phyloP scores from a whole-genome alignment of 2,888 invertebrate species.

The Monoplex corrugatus region DNA sequence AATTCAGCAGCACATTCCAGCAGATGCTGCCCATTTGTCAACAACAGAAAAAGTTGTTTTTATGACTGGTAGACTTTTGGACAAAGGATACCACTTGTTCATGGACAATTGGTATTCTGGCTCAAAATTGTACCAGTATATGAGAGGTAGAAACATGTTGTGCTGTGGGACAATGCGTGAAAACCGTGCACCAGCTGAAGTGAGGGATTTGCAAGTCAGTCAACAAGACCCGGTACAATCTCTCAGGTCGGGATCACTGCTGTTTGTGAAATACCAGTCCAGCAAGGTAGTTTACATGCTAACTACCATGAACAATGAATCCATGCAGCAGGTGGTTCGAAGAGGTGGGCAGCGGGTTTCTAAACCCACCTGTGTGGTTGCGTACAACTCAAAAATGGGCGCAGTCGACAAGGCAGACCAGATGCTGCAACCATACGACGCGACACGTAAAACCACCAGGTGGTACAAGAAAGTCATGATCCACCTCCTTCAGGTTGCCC shows the following conservation, averaged over 20 bases:
- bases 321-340: background rate
- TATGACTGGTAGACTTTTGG: background rate
- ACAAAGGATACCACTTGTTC: background rate
- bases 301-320: background rate
- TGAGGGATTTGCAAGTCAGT: background rate
- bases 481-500: background rate
- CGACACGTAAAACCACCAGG: slow-evolving; percentile 31
- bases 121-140: background rate
- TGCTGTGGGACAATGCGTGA: slow-evolving; percentile 31
- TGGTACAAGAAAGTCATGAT: slow-evolving; percentile 42
- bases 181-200: background rate
- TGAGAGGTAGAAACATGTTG: background rate
- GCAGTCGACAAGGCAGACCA: background rate
- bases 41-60: background rate
- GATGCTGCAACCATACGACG: slow-evolving; percentile 17
- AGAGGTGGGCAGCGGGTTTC: background rate
- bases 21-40: background rate
- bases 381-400: slow-evolving; percentile 15
- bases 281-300: background rate
- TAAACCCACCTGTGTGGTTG: slow-evolving; percentile 10
- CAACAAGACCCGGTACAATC: background rate
- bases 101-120: slow-evolving; percentile 28
- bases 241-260: background rate
- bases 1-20: background rate
- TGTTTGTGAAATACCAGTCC: background rate